phyloP scores from a whole-genome alignment of 2,888 invertebrate genomes.

The Plagiodera versicolora region DNA sequence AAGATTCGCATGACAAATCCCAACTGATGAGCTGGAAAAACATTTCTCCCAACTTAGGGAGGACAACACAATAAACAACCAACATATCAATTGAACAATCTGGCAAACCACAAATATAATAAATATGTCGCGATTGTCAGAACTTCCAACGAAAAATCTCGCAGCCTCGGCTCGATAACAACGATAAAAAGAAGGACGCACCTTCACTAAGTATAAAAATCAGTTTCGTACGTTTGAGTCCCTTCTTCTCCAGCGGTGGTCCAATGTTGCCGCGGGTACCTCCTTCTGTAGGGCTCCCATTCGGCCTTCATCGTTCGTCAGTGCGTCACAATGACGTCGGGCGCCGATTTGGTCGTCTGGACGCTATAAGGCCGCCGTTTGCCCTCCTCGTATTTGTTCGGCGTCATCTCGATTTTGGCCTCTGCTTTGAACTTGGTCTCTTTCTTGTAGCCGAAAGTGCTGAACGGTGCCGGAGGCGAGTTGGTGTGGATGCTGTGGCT shows the following conservation, averaged over 20 bases:
- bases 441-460: slow-evolving; percentile 61
- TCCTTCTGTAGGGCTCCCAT: slow-evolving; percentile 63
- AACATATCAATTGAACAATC: no score
- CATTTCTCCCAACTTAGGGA: neutral
- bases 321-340: slow-evolving; percentile 86
- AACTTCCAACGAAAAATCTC: slow-evolving; percentile 8
- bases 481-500: slow-evolving; percentile 50
- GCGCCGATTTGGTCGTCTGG: slow-evolving; percentile 85
- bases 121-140: slow-evolving; percentile 12
- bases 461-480: slow-evolving; percentile 56
- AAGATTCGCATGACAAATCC: neutral
- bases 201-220: slow-evolving; percentile 41
- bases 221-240: slow-evolving; percentile 48
- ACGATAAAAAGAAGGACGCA: slow-evolving; percentile 7
- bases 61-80: slow-evolving; percentile 8
- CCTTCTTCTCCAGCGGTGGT: slow-evolving; percentile 46
- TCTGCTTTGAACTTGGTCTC: slow-evolving; percentile 59
- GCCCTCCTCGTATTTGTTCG: slow-evolving; percentile 28
- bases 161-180: neutral
- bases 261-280: slow-evolving; percentile 57
- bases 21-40: neutral
- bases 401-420: slow-evolving; percentile 63
- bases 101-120: no score
- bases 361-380: slow-evolving; percentile 69
- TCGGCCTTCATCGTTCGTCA: slow-evolving; percentile 72